Percentiles rank a stretch among this genome's conserved stretches.
phyloP scores from a whole-genome alignment of 37 sponge, comb jelly and placozoan species.

The Dysidea cf. avara region DNA sequence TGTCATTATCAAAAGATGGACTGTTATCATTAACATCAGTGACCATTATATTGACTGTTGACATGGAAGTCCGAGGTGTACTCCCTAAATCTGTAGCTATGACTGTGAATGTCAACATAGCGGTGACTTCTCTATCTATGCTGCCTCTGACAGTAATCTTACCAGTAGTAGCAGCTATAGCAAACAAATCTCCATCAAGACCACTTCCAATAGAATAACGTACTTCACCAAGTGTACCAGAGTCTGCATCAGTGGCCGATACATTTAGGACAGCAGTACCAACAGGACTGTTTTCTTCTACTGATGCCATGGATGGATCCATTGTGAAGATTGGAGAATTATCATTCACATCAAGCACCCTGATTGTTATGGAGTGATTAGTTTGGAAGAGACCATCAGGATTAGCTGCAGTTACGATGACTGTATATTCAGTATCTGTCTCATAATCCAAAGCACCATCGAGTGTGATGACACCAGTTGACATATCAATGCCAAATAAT shows the following conservation, averaged over 20 bases:
- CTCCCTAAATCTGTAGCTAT: slow-evolving; percentile 8
- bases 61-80: neutral
- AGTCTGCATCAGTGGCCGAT: slow-evolving; percentile 62
- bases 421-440: slow-evolving; percentile 4
- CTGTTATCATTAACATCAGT: slow-evolving; percentile 36
- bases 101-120: neutral
- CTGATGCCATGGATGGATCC: neutral
- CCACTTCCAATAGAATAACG: slow-evolving; percentile 29
- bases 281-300: slow-evolving; percentile 23
- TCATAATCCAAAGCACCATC: slow-evolving; percentile 51
- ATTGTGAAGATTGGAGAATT: slow-evolving; percentile 45
- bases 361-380: neutral
- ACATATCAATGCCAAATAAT: neutral
- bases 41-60: slow-evolving; percentile 3
- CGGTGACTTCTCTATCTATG: slow-evolving; percentile 4
- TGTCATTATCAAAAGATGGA: slow-evolving; percentile 5
- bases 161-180: neutral
- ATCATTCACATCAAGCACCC: slow-evolving; percentile 67
- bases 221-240: slow-evolving; percentile 50
- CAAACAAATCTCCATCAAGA: neutral
- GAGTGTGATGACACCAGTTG: slow-evolving; percentile 17
- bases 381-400: neutral
- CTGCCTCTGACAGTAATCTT: neutral
- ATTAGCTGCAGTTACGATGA: slow-evolving; percentile 46
- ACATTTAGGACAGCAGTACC: slow-evolving; percentile 8